These are phyloP conservation scores for Thaleichthys pacificus DNA, from an alignment of 2,797 vertebrate genomes.

Conservation along the genomic window DNA sequence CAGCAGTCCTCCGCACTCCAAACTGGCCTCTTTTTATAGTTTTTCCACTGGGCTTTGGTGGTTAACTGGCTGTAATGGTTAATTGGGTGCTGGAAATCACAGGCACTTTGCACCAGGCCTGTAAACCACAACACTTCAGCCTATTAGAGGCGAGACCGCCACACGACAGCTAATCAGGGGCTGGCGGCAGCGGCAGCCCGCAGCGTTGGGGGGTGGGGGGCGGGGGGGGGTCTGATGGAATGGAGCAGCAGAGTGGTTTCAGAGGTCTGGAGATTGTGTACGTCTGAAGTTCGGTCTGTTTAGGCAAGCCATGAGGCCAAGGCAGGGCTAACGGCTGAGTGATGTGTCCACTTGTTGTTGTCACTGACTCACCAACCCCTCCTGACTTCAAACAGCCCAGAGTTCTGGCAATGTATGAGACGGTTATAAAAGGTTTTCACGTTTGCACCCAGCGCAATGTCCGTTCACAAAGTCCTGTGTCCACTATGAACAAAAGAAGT, in stretches of 20 bases:
- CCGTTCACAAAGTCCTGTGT: slow-evolving; percentile 7
- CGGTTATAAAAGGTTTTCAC: background rate
- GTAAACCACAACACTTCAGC: slow-evolving; percentile 75
- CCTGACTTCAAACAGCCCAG: too few species aligned
- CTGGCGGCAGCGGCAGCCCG: slow-evolving; percentile 66
- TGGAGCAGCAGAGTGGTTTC: background rate
- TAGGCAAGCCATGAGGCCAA: too few species aligned
- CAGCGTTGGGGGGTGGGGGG: slow-evolving; percentile 26
- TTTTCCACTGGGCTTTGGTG: slow-evolving; percentile 69
- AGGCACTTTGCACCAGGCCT: slow-evolving; percentile 73
- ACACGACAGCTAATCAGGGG: slow-evolving; percentile 74
- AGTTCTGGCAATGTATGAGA: background rate
- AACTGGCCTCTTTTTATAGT: slow-evolving; percentile 47
- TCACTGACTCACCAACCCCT: too few species aligned
- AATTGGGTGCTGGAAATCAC: slow-evolving; percentile 79
- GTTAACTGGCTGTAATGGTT: slow-evolving; percentile 75
- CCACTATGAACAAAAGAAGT: slow-evolving; percentile 1
- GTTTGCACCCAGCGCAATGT: slow-evolving; percentile 42
- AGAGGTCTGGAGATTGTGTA: background rate
- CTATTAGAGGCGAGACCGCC: slow-evolving; percentile 67
- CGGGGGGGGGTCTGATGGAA: background rate
- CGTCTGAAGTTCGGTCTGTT: too few species aligned
- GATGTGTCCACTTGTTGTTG: too few species aligned
- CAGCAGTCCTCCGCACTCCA: slow-evolving; percentile 6
- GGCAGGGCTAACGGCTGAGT: too few species aligned